Base-by-base conservation (phyloP, 2,797 vertebrate species). In the Hephaestus fuliginosus region DNA sequence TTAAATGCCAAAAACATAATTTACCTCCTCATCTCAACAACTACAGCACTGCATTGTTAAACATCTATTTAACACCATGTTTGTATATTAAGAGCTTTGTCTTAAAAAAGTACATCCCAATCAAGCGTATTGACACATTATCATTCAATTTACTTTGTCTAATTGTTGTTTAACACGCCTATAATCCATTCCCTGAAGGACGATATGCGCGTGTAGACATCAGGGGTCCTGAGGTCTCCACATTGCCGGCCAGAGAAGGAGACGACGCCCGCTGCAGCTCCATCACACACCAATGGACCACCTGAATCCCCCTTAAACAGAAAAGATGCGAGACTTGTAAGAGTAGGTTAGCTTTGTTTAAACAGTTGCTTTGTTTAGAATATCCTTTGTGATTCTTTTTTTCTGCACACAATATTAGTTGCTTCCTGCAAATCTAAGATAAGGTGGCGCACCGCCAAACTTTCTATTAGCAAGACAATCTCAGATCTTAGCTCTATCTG, bases 211-310 rank as follows among this genome's bases (percentile, higher is more conserved):
- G 91, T 96, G 88, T 96, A 96, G 66, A 96, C 95, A 43, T 96
- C 96, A 0, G 95, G 96, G 4, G 82, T 92, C 9, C 3, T 70
- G 44, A 90, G 90, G 75, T 96, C 48, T 2, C 95, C 96, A 9
- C 96, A 96, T 70, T 52, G 84, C 8, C 25, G 36, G 13, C 95
- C 95, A 0, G 95, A 96, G 85, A 96, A 96, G 55, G 96, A 96
- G 7, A 96, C 86, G 0, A 96, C 80, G 4, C 95, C 95, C 0
- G 94, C 92, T 64, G 87, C 73, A 30, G 9, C 75, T 74, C 90
- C 93, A 20, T 87, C 69, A 78, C 96, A 97, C 62, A 96, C 88
- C 64, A 96, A 79, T 0, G 95, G 96, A 0, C 95, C 95, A 18
- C 96, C 95, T 0, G 95, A 97, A 81, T 96, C 95, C 0, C 93